A percentile compares a stretch with the other conserved stretches of the same genome.
These are phyloP conservation scores for Mesochorus sp. DNA, from an alignment of 2,888 invertebrate species.

Conservation along the genomic window DNA sequence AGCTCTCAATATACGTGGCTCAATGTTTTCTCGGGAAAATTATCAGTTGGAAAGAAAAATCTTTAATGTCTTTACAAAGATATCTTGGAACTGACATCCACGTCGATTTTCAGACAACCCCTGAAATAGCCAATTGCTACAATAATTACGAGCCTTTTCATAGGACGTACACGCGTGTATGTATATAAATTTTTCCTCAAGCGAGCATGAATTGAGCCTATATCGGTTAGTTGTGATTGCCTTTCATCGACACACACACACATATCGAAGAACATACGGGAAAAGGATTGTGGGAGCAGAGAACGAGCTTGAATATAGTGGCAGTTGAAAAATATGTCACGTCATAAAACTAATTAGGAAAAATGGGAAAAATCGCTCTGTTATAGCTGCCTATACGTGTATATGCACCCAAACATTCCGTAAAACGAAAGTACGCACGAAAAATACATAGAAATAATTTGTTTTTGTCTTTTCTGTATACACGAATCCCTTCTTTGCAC, in stretches of 20 bases:
- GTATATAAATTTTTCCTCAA: not conserved
- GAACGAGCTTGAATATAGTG: not conserved
- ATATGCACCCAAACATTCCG: not conserved
- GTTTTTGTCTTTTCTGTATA: not conserved
- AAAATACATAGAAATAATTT: slow-evolving; percentile 35
- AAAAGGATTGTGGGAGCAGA: not conserved
- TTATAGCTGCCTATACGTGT: not conserved
- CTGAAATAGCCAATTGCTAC: too few relatives aligned
- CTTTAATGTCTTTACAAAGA: too few relatives aligned
- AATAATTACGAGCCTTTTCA: too few relatives aligned
- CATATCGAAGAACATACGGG: not conserved
- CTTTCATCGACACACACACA: slow-evolving; percentile 45
- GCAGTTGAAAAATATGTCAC: slow-evolving; percentile 8
- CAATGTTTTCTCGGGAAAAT: too few relatives aligned
- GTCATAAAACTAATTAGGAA: slow-evolving; percentile 16
- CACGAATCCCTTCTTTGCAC: not conserved
- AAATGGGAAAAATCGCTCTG: slow-evolving; percentile 8
- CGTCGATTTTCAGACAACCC: too few relatives aligned
- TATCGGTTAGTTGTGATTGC: slow-evolving; percentile 47
- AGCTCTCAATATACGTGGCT: too few relatives aligned
- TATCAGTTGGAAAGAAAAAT: too few relatives aligned
- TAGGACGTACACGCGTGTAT: not conserved
- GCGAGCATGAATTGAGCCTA: slow-evolving; percentile 13
- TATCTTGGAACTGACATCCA: too few relatives aligned
- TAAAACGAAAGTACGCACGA: not conserved